Evolutionary conservation across 2,888 invertebrate species (phyloP).

Genomic region (Magallana nippona): DNA sequence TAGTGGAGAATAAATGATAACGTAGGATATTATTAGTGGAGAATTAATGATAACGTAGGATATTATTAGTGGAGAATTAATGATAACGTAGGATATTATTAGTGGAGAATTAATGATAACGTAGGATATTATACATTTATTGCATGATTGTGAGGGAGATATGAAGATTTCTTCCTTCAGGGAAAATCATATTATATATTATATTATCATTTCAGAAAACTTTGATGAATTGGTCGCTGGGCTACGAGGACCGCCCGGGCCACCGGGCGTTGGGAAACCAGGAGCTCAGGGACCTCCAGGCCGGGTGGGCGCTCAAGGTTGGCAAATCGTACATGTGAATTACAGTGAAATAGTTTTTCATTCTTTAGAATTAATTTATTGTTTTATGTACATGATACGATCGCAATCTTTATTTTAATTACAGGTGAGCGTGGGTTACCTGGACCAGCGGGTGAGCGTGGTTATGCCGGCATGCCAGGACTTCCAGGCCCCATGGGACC

Average conservation of each 20-base stretch:
- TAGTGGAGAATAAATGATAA: too few species aligned
- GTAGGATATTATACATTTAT: too few species aligned
- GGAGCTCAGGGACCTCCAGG: slow-evolving; percentile 84
- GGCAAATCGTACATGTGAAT: neutral
- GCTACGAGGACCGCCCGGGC: slow-evolving; percentile 85
- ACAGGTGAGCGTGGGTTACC: slow-evolving; percentile 86
- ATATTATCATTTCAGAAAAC: slow-evolving; percentile 85
- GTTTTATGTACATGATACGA: neutral
- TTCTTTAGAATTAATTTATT: neutral
- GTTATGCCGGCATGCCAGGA: slow-evolving; percentile 85
- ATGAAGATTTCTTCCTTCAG: too few species aligned
- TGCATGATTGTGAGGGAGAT: too few species aligned
- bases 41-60: too few species aligned
- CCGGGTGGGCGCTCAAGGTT: slow-evolving; percentile 76
- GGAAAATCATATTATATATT: too few species aligned
- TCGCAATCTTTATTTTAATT: neutral
- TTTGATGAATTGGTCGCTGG: slow-evolving; percentile 86
- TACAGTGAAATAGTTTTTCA: too few species aligned
- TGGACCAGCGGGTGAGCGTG: slow-evolving; percentile 85
- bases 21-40: too few species aligned
- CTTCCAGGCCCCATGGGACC: slow-evolving; percentile 83
- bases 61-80: too few species aligned
- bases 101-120: too few species aligned
- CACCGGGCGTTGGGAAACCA: slow-evolving; percentile 84
- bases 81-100: too few species aligned